Percentiles rank a stretch among this genome's conserved stretches.
phyloP scores from a whole-genome alignment of 2,113 vertebrate genomes.

The Lepisosteus osseus region DNA sequence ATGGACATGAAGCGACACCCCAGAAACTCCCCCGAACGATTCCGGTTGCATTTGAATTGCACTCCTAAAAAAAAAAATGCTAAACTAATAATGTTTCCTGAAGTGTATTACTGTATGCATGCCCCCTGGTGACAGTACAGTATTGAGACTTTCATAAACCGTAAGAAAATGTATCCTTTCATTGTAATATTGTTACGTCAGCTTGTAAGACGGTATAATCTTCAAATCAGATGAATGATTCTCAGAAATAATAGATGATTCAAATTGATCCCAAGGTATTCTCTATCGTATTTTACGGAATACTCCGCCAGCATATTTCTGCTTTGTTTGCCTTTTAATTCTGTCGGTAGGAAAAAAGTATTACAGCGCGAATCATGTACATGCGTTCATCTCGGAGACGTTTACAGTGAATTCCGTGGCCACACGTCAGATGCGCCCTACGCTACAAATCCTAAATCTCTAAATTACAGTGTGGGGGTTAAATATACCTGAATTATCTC shows the following conservation, averaged over 20 bases:
- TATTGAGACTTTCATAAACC: constrained; percentile 51
- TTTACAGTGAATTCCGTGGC: too few relatives aligned
- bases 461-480: too few relatives aligned
- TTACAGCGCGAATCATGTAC: too few relatives aligned
- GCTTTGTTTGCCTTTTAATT: too few relatives aligned
- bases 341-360: too few relatives aligned
- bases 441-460: too few relatives aligned
- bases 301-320: too few relatives aligned
- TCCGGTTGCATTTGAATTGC: constrained; percentile 36
- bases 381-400: too few relatives aligned
- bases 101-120: constrained; percentile 62
- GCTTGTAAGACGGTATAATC: constrained; percentile 48
- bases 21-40: constrained; percentile 39
- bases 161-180: constrained; percentile 53
- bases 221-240: constrained; percentile 46
- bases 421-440: too few relatives aligned
- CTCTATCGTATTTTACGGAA: not conserved
- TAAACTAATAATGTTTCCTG: constrained; percentile 48
- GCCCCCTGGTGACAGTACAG: constrained; percentile 77
- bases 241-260: constrained; percentile 34
- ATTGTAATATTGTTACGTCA: constrained; percentile 65
- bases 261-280: constrained; percentile 30
- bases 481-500: too few relatives aligned
- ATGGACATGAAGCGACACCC: constrained; percentile 46
- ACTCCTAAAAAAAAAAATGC: constrained; percentile 37